Evolutionary conservation across 92 coral and sea anemone species (phyloP), one percentile per base, ranked within the genome.

Genomic region (Parazoanthus atlanticus): DNA sequence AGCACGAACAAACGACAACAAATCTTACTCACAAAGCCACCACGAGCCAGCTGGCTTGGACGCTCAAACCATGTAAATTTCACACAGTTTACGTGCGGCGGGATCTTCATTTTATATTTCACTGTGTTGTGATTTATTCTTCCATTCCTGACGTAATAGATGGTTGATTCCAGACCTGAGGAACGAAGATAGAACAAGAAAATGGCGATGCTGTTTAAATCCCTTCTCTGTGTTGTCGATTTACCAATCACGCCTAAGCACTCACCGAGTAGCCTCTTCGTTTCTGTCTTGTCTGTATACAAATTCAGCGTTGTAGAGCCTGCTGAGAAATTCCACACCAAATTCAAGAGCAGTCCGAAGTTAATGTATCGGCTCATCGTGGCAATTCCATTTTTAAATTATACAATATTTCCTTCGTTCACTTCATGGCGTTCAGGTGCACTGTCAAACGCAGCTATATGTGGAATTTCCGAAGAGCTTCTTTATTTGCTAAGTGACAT

Each of bases 181-280:
- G 70, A 86, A 31, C 33, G 12, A 28, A 82, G 64, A 29, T 36
- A 81, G 86, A 80, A 72, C 36, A 54, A 36, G 52, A 46, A 33
- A 46, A 29, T 38, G 30, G 29, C 36, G 23, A 72, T 49, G 65
- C 13, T 30, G 23, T 80, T 46, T 66, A 82, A 74, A 30, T 88
- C 89, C 78, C 46, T 54, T 74, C 79, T 74, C 28, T 23, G 61
- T 21, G 33, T 38, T 52, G 21, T 8, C 74, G 21, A 7, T 79
- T 28, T 84, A 8, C 31, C 19, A 31, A 12, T 65, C 76, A 71
- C 86, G 73, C 69, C 72, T 30, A 26, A 23, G 6, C 23, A 90
- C 96, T 90, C 81, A 94, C 99, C 99, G 43, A 97, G 91, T 75
- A 97, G 91, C 86, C 91, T 94, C 93, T 95, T 94, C 25, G 98